phyloP scores from a whole-genome alignment of 2,888 invertebrate species.

The Zaprionus lineosus region DNA sequence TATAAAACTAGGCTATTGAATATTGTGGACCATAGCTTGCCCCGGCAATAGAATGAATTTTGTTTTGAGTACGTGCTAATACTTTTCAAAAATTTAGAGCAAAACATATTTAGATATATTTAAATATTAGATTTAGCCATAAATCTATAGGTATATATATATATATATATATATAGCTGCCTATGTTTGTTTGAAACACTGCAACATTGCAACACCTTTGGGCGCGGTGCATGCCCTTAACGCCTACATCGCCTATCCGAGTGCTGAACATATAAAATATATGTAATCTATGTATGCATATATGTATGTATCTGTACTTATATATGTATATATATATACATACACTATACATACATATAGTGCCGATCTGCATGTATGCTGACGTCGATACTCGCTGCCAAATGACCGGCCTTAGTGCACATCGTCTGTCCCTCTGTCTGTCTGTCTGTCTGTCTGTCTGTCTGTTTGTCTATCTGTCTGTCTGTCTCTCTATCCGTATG shows the following conservation, averaged over 20 bases:
- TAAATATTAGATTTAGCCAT: conserved; percentile 38
- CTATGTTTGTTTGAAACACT: not conserved
- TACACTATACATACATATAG: not conserved
- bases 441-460: conserved; percentile 23
- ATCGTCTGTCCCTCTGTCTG: conserved; percentile 23
- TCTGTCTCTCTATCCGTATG: conserved; percentile 24
- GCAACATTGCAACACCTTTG: conserved; percentile 29
- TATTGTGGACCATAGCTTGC: conserved; percentile 16
- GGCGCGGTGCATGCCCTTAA: conserved; percentile 43
- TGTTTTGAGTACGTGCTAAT: conserved; percentile 19
- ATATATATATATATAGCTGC: conserved; percentile 5
- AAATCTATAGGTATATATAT: conserved; percentile 1
- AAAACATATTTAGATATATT: too few species aligned
- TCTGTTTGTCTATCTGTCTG: conserved; percentile 22
- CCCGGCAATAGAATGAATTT: conserved; percentile 19
- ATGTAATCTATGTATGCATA: not conserved
- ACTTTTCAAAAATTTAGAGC: too few species aligned
- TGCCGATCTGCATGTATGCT: conserved; percentile 31
- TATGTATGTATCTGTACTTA: not conserved
- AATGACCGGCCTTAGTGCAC: conserved; percentile 59
- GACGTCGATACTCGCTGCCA: conserved; percentile 58
- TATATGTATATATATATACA: conserved; percentile 3
- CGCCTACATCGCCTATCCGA: conserved; percentile 12
- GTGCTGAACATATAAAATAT: conserved; percentile 21
- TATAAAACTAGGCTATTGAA: conserved; percentile 32